phyloP scores from a whole-genome alignment of 2,888 invertebrate genomes.

The Polydesmus complanatus region DNA sequence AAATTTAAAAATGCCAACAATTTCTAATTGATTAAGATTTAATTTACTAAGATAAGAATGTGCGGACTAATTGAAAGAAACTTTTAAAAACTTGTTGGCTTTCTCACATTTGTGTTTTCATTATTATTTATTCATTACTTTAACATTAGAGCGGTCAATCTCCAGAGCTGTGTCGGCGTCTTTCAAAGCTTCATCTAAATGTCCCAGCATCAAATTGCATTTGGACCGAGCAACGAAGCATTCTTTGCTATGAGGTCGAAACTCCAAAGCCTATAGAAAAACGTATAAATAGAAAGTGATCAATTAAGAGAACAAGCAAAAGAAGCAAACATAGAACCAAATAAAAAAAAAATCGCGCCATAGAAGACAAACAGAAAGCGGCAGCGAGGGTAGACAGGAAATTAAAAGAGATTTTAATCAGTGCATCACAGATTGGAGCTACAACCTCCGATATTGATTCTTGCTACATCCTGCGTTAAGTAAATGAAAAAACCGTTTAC shows the following conservation, averaged over 20 bases:
- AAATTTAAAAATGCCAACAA: neutral
- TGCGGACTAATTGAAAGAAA: too few relatives aligned
- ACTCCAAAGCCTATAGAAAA: constrained; percentile 57
- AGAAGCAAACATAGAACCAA: neutral
- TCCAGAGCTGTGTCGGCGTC: constrained; percentile 71
- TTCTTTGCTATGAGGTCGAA: constrained; percentile 68
- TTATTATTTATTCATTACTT: constrained; percentile 24
- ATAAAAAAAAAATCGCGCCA: neutral
- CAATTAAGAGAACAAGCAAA: neutral
- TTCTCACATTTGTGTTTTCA: neutral
- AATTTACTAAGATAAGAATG: neutral
- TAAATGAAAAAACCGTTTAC: neutral
- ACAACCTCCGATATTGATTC: neutral
- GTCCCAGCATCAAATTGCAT: constrained; percentile 72
- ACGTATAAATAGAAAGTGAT: neutral
- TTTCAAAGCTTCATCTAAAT: constrained; percentile 61
- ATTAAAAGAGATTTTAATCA: neutral
- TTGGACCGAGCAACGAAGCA: constrained; percentile 77
- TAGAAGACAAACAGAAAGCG: neutral
- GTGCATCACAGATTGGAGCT: neutral
- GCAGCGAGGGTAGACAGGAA: neutral
- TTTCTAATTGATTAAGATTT: neutral
- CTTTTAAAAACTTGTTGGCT: too few relatives aligned
- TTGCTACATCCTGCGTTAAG: neutral
- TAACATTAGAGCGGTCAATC: constrained; percentile 38